Evolutionary conservation across 1,140 invertebrate genomes (phyloP).

Genomic region (Spodoptera litura): DNA sequence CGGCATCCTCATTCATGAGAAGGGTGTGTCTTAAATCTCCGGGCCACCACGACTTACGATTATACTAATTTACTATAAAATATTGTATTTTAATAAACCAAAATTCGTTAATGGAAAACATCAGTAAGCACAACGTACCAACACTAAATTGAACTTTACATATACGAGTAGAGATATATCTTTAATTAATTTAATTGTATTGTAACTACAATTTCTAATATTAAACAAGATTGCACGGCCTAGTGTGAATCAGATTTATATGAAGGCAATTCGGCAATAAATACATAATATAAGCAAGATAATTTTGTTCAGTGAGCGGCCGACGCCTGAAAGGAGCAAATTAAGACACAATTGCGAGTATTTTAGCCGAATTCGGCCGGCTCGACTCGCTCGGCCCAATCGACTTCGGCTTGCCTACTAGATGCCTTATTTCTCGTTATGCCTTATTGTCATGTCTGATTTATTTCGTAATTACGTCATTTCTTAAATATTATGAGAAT

Average conservation of each 20-base stretch:
- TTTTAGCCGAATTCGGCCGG: constrained; percentile 29
- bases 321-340: constrained; percentile 52
- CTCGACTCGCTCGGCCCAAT: not conserved
- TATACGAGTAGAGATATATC: too few relatives aligned
- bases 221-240: too few relatives aligned
- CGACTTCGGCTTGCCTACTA: constrained; percentile 3
- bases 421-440: constrained; percentile 46
- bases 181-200: too few relatives aligned
- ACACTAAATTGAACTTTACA: too few relatives aligned
- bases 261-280: constrained; percentile 50
- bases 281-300: constrained; percentile 47
- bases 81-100: too few relatives aligned
- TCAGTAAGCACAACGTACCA: too few relatives aligned
- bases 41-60: too few relatives aligned
- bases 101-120: too few relatives aligned
- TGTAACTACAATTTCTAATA: not conserved
- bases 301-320: constrained; percentile 50
- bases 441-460: constrained; percentile 48
- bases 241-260: constrained; percentile 22
- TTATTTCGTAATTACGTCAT: constrained; percentile 39
- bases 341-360: constrained; percentile 57
- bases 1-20: too few relatives aligned
- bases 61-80: too few relatives aligned
- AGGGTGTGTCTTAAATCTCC: too few relatives aligned
- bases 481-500: constrained; percentile 43